Evolutionary conservation across 2,797 vertebrate genomes (phyloP).

Genomic region (Alcedo atthis): DNA sequence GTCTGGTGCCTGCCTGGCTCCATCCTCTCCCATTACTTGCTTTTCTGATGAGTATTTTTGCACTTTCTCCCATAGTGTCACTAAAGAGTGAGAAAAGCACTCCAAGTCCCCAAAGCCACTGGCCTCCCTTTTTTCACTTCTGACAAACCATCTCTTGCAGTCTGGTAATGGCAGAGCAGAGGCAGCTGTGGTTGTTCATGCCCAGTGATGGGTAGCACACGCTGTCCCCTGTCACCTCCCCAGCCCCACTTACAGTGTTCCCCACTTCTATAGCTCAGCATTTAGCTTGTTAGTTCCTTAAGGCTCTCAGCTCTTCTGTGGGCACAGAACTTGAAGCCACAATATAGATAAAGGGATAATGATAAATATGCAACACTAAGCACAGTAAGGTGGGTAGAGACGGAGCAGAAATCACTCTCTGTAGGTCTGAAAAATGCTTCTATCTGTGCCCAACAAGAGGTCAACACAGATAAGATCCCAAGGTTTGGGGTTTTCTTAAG

Average conservation of each 20-base stretch:
- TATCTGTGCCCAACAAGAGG: background rate
- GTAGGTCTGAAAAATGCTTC: background rate
- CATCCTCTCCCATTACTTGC: background rate
- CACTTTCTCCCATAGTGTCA: background rate
- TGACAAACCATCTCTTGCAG: background rate
- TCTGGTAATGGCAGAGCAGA: background rate
- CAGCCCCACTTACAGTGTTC: background rate
- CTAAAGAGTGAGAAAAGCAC: slow-evolving; percentile 11
- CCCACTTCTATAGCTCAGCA: background rate
- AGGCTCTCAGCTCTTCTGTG: background rate
- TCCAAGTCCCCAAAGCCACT: background rate
- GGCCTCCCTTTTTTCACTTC: background rate
- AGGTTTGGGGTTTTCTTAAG: background rate
- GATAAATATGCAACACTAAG: background rate
- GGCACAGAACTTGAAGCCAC: background rate
- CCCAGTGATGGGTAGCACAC: rapidly evolving
- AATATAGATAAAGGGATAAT: background rate
- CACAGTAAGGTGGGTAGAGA: background rate
- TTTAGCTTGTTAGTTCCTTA: background rate
- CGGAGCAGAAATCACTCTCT: background rate
- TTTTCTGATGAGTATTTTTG: slow-evolving; percentile 10
- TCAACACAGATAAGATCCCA: background rate
- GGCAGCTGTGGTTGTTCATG: rapidly evolving
- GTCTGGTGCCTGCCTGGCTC: background rate
- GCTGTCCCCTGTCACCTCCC: background rate